Percentiles rank a stretch among this genome's conserved stretches.
These are phyloP conservation scores for Melopsittacus undulatus DNA, from an alignment of 2,797 vertebrate species.

Conservation along the genomic window DNA sequence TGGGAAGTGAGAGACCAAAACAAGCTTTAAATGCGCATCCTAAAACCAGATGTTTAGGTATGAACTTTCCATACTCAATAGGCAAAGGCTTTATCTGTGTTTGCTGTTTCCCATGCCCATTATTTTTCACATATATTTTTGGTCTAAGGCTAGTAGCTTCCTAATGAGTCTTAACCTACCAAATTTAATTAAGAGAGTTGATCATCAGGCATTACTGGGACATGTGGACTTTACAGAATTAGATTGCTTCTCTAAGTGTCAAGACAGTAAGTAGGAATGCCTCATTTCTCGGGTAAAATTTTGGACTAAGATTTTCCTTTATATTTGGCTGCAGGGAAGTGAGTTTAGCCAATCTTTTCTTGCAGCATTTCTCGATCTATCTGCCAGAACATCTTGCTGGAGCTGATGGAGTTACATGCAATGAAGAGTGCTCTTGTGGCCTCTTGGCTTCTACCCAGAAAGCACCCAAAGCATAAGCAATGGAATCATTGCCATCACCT, in stretches of 20 bases:
- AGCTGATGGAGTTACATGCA: not conserved
- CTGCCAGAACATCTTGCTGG: not conserved
- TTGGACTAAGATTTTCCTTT: not conserved
- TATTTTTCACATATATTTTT: not conserved
- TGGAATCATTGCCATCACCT: not conserved
- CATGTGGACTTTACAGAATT: not conserved
- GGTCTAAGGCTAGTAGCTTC: not conserved
- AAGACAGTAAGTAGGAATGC: not conserved
- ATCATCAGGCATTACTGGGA: not conserved
- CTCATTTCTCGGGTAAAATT: not conserved
- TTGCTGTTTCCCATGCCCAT: rapidly evolving
- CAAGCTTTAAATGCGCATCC: not conserved
- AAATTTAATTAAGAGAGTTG: not conserved
- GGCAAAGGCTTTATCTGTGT: not conserved
- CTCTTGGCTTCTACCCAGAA: not conserved
- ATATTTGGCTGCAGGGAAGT: not conserved
- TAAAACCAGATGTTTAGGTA: rapidly evolving
- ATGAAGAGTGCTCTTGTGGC: not conserved
- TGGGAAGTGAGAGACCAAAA: no score
- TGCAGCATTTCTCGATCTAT: not conserved
- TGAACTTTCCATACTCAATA: not conserved
- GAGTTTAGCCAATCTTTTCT: not conserved
- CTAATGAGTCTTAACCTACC: not conserved
- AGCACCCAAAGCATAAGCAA: not conserved
- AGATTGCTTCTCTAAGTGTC: not conserved